Evolutionary conservation across 2,888 invertebrate genomes (phyloP), one percentile per base, ranked within the genome.

Genomic region (Eutolmus rufibarbis): DNA sequence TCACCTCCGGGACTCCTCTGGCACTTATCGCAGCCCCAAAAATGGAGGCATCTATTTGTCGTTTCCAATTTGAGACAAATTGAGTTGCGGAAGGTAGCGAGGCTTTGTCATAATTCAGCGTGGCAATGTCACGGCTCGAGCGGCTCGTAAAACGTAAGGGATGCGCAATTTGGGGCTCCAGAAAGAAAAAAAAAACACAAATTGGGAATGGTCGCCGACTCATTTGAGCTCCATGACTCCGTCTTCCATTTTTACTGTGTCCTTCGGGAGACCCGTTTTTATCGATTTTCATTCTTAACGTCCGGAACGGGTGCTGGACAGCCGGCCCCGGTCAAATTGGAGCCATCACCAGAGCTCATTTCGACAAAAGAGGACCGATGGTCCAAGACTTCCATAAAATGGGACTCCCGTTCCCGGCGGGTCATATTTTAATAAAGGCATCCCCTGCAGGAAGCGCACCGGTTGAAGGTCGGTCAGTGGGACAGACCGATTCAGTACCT

Each of bases 341-440:
- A 28, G 28, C 66, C 23, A 28, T 66, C 66, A 78, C 46, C 43
- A 78, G 40, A 14, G 2, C 43, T n/a, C 78, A 16, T 46, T 5
- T 14, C 16, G 3, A 46, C 43, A 78, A 78, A 43, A 43, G 66
- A 43, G 66, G n/a, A 2, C 23, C 66, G 23, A 37, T 40, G 5
- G n/a, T 16, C n/a, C n/a, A 40, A 12, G 40, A 40, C 12, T 16
- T 12, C 43, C 43, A 14, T 14, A 14, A 46, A 46, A 46, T 78
- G 78, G n/a, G 40, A 2, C 46, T 14, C 46, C 19, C 19, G 7
- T 7, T 51, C 51, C 28, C 66, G 23, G 23, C 43, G 23, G 78
- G 40, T 78, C 43, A 78, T 78, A 78, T 78, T 78, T 43, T 46
- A 78, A 78, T 78, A 37, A 78, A 78, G 43, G 78, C 66, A 66